Base-by-base conservation (phyloP, 2,888 invertebrate genomes). In the Caradrina clavipalpis region DNA sequence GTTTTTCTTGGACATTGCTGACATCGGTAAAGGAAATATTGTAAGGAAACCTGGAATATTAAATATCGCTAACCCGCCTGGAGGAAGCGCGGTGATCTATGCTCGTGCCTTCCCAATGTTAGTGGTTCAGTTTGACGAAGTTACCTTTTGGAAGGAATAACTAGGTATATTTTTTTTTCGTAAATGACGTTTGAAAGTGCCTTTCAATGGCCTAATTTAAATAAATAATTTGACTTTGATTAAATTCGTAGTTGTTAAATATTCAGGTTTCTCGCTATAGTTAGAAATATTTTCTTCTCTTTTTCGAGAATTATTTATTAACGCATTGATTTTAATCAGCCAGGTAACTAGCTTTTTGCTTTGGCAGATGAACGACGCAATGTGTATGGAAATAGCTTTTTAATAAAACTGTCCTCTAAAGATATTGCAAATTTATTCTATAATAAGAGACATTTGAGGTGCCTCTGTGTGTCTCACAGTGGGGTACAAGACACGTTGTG, bases 351-450 rank as follows among this genome's bases (percentile, higher is more conserved):
- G 2, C 35, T 1, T 39, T 56, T 15, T 50, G 22, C 19, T 31
- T 19, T 31, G 11, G 10, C 4, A 39, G 26, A 59, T 63, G 13
- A 56, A 63, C 7, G 31, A 26, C 42, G 21, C 50, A 26, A 22
- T 76, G 51, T 65, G n/a, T 81, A 61, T 49, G 54, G 61, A 61
- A 70, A 69, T 61, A 61, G 11, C 3, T 51, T 69, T 63, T 58
- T 55, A 64, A 70, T 61, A 81, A 77, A 77, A 51, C 39, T 51
- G 54, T 64, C 39, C 13, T 35, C 11, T 47, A 4, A 69, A 80
- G 47, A 61, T 76, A 76, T 69, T 81, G 60, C 17, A 51, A 64
- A 64, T 64, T 61, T 76, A 81, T 80, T 80, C 69, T 55, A 53
- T 60, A 51, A 42, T 54, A 57, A 51, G 50, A 53, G 45, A 31